Percentiles rank a stretch among this genome's conserved stretches.
Evolutionary conservation across 37 sponge, comb jelly and placozoan species (phyloP).

Genomic region (Ephydatia muelleri): DNA sequence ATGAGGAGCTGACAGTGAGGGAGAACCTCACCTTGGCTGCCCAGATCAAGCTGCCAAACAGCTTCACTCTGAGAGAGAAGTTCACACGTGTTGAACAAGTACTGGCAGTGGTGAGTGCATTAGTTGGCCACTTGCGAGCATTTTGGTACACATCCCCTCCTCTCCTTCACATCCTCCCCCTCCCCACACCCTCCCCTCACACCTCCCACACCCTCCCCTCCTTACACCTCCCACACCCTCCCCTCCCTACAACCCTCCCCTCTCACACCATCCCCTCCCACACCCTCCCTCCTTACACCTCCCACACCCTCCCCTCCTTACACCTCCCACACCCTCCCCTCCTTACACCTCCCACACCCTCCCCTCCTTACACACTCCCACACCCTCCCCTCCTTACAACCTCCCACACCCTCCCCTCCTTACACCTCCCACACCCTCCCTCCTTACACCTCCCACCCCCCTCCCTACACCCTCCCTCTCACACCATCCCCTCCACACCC

Average conservation of each 20-base stretch:
- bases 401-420: background rate
- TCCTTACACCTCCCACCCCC: background rate
- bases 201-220: background rate
- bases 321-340: too few relatives aligned
- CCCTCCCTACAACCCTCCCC: too few relatives aligned
- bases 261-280: too few relatives aligned
- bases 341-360: background rate
- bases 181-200: background rate
- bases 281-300: too few relatives aligned
- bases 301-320: too few relatives aligned
- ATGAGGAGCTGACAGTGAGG: conserved; percentile 72
- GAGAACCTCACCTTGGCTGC: conserved; percentile 74
- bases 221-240: too few relatives aligned
- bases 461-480: background rate
- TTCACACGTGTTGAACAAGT: conserved; percentile 57
- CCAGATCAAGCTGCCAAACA: conserved; percentile 46
- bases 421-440: too few relatives aligned
- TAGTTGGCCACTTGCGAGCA: too few relatives aligned
- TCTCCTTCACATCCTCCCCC: background rate
- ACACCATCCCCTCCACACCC: background rate
- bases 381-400: too few relatives aligned
- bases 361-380: background rate
- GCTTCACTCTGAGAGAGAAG: conserved; percentile 12
- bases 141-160: background rate
- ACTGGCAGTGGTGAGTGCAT: conserved; percentile 42